Evolutionary conservation across 2,797 vertebrate species (phyloP), one percentile per base, ranked within the genome.

Genomic region (Hoplostethus atlanticus): DNA sequence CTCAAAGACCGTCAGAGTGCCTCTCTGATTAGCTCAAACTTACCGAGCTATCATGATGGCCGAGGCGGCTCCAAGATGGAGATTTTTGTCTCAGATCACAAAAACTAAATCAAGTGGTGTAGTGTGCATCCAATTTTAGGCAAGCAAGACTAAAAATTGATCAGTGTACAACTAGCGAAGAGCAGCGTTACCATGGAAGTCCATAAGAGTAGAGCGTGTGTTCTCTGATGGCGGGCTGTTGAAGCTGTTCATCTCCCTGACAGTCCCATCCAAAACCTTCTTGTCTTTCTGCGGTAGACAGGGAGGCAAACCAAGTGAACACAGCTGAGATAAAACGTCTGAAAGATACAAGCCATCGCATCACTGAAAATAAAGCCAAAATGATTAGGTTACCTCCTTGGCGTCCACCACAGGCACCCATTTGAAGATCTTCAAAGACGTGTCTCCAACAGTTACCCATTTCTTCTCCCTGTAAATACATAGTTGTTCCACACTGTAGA

Each of bases 381-480:
- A 47, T 28, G 50, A 38, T 60, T 87, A 96, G 53, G 34, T 60
- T 87, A 96, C 96, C 94, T 96, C 95, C 83, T 95, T 96, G 77
- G 91, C 95, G 86, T 96, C 96, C 12, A 95, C 90, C 64, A 96
- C 96, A 58, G 96, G 96, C 69, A 97, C 96, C 96, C 96, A 96
- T 77, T 97, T 96, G 90, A 96, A 97, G 91, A 97, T 97, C 88
- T 95, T 91, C 82, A 97, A 91, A 12, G 96, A 97, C 0, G 96
- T 97, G 79, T 97, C 96, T 1, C 96, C 96, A 55, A 97, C 96
- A 2, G 96, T 97, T 80, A 96, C 96, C 96, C 96, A 97, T 69
- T 96, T 96, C 89, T 97, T 97, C 92, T 96, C 96, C 96, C 95
- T 96, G 82, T n/a, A 73, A n/a, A 65, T 68, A 44, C 34, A 36